These are phyloP conservation scores for Spisula solida DNA, from an alignment of 2,888 invertebrate genomes.

Conservation along the genomic window DNA sequence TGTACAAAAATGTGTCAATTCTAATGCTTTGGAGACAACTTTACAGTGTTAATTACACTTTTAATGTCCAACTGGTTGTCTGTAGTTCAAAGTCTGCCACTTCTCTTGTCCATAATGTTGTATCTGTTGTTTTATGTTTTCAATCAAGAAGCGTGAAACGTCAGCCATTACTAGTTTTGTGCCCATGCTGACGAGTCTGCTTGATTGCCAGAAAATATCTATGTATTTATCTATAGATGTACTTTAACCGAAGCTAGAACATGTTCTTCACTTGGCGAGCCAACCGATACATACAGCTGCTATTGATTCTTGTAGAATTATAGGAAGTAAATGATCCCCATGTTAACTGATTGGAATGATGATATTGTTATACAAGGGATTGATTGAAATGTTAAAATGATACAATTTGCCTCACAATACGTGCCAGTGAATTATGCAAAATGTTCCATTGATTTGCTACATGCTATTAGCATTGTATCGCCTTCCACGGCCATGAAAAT, in stretches of 20 bases:
- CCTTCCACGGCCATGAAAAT: slow-evolving; percentile 6
- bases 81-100: neutral
- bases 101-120: neutral
- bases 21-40: neutral
- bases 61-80: neutral
- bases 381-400: slow-evolving; percentile 24
- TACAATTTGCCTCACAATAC: slow-evolving; percentile 11
- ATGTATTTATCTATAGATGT: neutral
- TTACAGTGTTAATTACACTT: neutral
- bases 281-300: neutral
- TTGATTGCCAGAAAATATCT: neutral
- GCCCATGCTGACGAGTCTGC: neutral
- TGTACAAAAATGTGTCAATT: neutral
- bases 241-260: neutral
- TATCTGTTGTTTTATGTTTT: neutral
- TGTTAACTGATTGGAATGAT: slow-evolving; percentile 20
- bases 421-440: slow-evolving; percentile 27
- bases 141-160: neutral
- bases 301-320: neutral
- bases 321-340: neutral
- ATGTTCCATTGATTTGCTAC: neutral
- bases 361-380: slow-evolving; percentile 4
- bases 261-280: neutral
- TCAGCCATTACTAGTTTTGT: neutral
- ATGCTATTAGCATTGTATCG: slow-evolving; percentile 10